Evolutionary conservation across 2,888 invertebrate genomes (phyloP).

Genomic region (Myathropa florea): DNA sequence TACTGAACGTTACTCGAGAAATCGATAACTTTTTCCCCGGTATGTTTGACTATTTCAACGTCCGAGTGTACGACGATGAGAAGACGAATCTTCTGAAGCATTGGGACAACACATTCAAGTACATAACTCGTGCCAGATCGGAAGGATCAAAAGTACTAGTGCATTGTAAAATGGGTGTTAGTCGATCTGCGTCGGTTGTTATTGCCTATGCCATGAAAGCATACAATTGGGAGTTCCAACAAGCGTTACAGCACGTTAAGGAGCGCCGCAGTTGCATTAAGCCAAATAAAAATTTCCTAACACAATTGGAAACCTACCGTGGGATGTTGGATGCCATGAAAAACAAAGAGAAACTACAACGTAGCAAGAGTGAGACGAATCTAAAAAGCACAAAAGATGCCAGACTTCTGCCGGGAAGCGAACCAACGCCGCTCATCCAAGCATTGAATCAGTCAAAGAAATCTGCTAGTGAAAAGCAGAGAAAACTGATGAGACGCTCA

Average conservation of each 20-base stretch:
- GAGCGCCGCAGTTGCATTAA: slow-evolving; percentile 95
- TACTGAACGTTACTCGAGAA: slow-evolving; percentile 98
- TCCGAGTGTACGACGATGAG: slow-evolving; percentile 98
- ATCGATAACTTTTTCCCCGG: slow-evolving; percentile 99
- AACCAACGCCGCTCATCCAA: slow-evolving; percentile 84
- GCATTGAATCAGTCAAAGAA: slow-evolving; percentile 81
- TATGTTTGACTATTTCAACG: slow-evolving; percentile 96
- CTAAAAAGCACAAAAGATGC: slow-evolving; percentile 87
- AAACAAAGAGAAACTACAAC: slow-evolving; percentile 94
- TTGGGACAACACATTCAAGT: slow-evolving; percentile 98
- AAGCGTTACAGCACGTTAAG: slow-evolving; percentile 94
- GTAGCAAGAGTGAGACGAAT: slow-evolving; percentile 96
- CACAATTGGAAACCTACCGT: slow-evolving; percentile 97
- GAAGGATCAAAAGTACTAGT: slow-evolving; percentile 97
- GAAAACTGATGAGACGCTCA: slow-evolving; percentile 77
- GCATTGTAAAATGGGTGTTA: slow-evolving; percentile 99
- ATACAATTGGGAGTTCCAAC: slow-evolving; percentile 94
- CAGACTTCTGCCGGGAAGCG: slow-evolving; percentile 82
- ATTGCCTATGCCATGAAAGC: slow-evolving; percentile 99
- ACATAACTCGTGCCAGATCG: slow-evolving; percentile 94
- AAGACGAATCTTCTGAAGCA: slow-evolving; percentile 97
- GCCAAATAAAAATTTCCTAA: slow-evolving; percentile 96
- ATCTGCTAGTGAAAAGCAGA: slow-evolving; percentile 76
- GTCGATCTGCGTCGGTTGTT: slow-evolving; percentile 98
- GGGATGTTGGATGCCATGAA: slow-evolving; percentile 98